phyloP scores from a whole-genome alignment of 2,113 vertebrate species.

The Orthonyx spaldingii region DNA sequence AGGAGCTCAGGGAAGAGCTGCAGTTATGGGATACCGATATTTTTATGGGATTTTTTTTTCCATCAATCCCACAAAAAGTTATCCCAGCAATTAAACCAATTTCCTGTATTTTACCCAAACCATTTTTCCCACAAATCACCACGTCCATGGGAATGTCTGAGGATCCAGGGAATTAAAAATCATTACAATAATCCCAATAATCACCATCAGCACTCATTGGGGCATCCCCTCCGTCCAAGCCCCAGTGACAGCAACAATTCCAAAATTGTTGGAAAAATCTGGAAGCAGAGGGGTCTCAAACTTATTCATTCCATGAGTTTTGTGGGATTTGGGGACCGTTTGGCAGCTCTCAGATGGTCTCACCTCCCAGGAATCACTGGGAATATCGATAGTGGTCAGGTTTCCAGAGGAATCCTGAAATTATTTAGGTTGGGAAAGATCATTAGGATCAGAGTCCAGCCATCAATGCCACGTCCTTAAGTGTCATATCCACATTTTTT shows the following conservation, averaged over 20 bases:
- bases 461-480: no score
- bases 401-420: background rate
- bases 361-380: background rate
- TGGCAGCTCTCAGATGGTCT: rapidly evolving
- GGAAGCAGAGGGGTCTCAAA: background rate
- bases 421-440: background rate
- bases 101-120: background rate
- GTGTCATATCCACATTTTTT: background rate
- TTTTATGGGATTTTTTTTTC: background rate
- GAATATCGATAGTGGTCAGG: no score
- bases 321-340: background rate
- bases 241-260: rapidly evolving
- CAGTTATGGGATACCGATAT: no score
- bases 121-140: rapidly evolving
- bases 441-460: background rate
- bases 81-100: background rate
- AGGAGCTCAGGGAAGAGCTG: background rate
- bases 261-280: no score
- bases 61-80: background rate
- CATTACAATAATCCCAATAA: background rate
- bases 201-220: background rate
- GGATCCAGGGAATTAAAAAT: background rate
- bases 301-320: background rate
- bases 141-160: background rate
- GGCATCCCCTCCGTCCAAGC: background rate